These are phyloP conservation scores for Acropternis orthonyx DNA, from an alignment of 2,797 vertebrate species.

Conservation along the genomic window DNA sequence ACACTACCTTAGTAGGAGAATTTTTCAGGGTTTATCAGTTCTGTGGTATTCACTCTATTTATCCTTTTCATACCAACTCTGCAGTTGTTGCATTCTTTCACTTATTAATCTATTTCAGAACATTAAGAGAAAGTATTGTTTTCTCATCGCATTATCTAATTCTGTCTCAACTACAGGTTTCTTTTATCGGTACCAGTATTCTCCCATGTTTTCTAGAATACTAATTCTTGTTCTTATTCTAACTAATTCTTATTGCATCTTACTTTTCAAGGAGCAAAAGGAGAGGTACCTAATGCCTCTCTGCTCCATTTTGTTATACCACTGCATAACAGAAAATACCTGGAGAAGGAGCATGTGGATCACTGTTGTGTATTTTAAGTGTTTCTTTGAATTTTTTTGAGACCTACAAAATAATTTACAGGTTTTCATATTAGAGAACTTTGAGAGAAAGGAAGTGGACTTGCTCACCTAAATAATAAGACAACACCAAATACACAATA, in stretches of 20 bases:
- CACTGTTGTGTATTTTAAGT: constrained; percentile 29
- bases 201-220: constrained; percentile 10
- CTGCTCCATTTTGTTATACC: not conserved
- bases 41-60: not conserved
- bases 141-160: constrained; percentile 8
- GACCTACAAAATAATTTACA: not conserved
- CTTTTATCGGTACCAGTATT: not conserved
- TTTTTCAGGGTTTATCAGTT: constrained; percentile 5
- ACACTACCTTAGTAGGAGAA: not conserved
- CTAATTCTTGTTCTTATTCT: not conserved
- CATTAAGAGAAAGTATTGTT: constrained; percentile 5
- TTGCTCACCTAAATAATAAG: not conserved
- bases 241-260: constrained; percentile 42
- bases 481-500: not conserved
- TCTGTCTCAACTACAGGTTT: not conserved
- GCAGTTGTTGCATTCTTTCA: not conserved
- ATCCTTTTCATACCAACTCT: not conserved
- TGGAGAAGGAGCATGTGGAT: not conserved
- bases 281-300: not conserved
- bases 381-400: not conserved
- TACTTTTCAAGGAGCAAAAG: not conserved
- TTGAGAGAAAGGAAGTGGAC: not conserved
- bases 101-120: not conserved
- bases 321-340: not conserved
- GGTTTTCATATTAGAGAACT: not conserved